Base-by-base conservation (phyloP, 2,113 vertebrate species). In the Arothron firmamentum region DNA sequence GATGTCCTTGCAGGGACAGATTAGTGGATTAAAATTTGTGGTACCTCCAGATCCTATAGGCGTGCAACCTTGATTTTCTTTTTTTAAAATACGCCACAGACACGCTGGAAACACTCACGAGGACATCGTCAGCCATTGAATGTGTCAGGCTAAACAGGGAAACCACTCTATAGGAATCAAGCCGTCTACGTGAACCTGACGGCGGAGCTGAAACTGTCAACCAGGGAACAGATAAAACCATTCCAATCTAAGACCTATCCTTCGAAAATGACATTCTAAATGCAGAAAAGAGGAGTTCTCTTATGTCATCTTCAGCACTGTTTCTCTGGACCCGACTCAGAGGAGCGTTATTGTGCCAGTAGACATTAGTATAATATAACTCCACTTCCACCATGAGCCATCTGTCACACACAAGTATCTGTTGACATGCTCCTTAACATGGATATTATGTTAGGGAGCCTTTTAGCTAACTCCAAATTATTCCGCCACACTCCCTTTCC, bases 351-450 rank as follows among this genome's bases (percentile, higher is more conserved):
- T 85, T 79, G 80, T 80, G 79, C 87, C 87, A 70, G 83, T 89
- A 89, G 75, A 81, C 79, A 85, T 87, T 82, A 86, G 82, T 75
- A 81, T 76, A 81, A 85, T 81, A 83, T 78, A 83, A 83, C 86
- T 84, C 80, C 75, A 78, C 85, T 90, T 86, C 69, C 75, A 72
- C 78, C 31, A 18, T 48, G 75, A 74, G 83, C 85, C 77, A 88
- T 90, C 84, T 80, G 84, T 80, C 75, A 48, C 86, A 88, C 82
- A 91, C 85, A 90, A 92, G 91, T 91, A 78, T 91, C 91, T 91
- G 89, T 92, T 92, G 91, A 92, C 91, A 91, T 87, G 90, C 90
- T 91, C 91, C 91, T 92, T 92, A 91, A 92, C 90, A 91, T 86
- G 77, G 87, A 90, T 88, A 90, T 91, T 90, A 90, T 90, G 85